A percentile compares a stretch with the other conserved stretches of the same genome.
phyloP scores from a whole-genome alignment of 2,797 vertebrate genomes.

The Gallinago solitaria region DNA sequence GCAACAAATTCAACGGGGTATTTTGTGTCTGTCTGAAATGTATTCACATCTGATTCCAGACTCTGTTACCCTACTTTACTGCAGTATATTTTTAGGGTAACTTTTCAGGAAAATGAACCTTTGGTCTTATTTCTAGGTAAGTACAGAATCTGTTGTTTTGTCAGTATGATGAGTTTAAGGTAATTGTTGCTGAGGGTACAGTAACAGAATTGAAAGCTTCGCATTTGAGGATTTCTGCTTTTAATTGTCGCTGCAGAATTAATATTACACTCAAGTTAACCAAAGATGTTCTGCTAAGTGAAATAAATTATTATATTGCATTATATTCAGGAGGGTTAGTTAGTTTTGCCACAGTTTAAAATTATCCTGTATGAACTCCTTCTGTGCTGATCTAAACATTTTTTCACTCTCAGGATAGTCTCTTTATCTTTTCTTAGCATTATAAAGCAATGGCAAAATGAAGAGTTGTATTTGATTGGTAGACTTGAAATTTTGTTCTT shows the following conservation, averaged over 20 bases:
- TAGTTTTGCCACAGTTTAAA: neutral
- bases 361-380: neutral
- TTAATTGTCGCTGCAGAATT: neutral
- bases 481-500: neutral
- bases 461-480: neutral
- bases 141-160: neutral
- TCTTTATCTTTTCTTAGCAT: neutral
- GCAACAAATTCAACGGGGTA: accelerated
- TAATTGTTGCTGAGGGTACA: neutral
- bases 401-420: neutral
- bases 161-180: neutral
- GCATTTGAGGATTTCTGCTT: neutral
- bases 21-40: neutral
- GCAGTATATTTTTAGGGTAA: neutral
- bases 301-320: neutral
- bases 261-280: neutral
- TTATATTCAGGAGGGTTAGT: neutral
- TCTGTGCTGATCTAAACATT: neutral
- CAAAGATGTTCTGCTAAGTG: neutral
- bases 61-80: neutral
- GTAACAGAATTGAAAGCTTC: neutral
- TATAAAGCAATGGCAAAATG: neutral
- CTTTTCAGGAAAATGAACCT: neutral
- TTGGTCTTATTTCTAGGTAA: neutral
- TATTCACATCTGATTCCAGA: accelerated